Evolutionary conservation across 30 jellyfish, hydroid and myxozoan genomes (phyloP), one percentile per base, ranked within the genome.

Genomic region (Aurelia sp.): DNA sequence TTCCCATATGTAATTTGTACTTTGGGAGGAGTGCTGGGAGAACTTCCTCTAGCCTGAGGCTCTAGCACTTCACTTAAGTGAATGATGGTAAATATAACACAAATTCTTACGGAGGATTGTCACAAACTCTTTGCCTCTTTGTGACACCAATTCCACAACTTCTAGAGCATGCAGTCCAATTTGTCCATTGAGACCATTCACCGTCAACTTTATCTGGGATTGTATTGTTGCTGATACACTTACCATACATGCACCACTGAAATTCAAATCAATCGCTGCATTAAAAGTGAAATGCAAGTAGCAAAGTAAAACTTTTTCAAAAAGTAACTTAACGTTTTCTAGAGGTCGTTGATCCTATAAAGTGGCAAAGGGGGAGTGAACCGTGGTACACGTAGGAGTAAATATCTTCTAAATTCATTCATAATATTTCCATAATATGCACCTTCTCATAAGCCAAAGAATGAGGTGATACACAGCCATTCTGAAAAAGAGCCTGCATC

Each of bases 181-280:
- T 86, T 11, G 85, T 65, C 97, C 97, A 86, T 44, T 76, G 85
- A 8, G 97, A 55, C 99, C 99, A 95, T 12, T 87, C 91, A 22
- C 99, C 99, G 61, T 95, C 91, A 9, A 95, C 87, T 23, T 88
- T 80, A 30, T 84, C 97, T 18, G 98, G 97, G 13, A 90, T 90
- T 33, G 99, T 94, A 65, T 79, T 86, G 85, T 86, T 85, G 80
- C 87, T 85, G 44, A 95, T 91, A 76, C 99, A 95, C 37, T 82
- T 75, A 0, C 99, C 99, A 61, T 85, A 89, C 98, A 95, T 95
- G 80, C 99, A 95, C 97, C 97, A 95, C 99, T 95, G 82, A 21
- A 61, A 71, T 17, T 21, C 3, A 55, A 37, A 37, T 37, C 13
- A 44, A 44, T 44, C 55, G 15, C 13, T 5, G 51, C 9, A 10